phyloP scores from a whole-genome alignment of 64 coral and sea anemone species.

The Astreopora myriophthalma region DNA sequence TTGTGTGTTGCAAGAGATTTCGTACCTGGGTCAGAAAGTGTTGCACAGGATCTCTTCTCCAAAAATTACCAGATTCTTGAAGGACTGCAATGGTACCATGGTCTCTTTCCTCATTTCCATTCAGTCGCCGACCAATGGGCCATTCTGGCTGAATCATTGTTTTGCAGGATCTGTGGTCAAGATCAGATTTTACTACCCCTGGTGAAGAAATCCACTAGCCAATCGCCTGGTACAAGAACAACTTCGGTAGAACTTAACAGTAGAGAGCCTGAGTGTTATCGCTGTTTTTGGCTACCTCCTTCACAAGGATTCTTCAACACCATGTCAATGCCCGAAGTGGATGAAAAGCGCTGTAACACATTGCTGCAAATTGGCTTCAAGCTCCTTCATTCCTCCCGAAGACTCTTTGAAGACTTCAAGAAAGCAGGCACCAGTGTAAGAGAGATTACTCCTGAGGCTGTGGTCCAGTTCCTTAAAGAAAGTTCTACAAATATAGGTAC shows the following conservation, averaged over 20 bases:
- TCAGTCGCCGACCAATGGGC: conserved; percentile 56
- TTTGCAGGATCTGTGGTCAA: conserved; percentile 32
- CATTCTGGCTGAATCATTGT: conserved; percentile 51
- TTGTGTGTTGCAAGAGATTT: conserved; percentile 56
- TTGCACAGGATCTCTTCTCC: not conserved
- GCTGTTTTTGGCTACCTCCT: conserved; percentile 68
- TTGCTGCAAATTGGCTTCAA: conserved; percentile 60
- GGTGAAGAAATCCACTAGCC: not conserved
- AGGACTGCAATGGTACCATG: conserved; percentile 77
- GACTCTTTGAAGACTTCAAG: conserved; percentile 61
- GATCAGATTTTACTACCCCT: conserved; percentile 56
- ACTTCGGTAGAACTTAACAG: not conserved
- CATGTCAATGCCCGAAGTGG: not conserved
- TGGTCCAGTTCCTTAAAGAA: conserved; percentile 61
- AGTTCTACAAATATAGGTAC: conserved; percentile 3
- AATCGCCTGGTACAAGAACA: no score
- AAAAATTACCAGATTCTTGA: not conserved
- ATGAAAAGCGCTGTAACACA: not conserved
- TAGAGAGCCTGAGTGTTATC: not conserved
- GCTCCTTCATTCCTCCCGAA: conserved; percentile 40
- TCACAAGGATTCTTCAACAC: conserved; percentile 70
- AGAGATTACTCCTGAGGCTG: conserved; percentile 22
- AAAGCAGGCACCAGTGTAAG: conserved; percentile 25
- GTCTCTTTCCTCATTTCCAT: conserved; percentile 67
- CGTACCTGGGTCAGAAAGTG: conserved; percentile 38